phyloP scores from a whole-genome alignment of 2,797 vertebrate species.

The Glossophaga mutica region DNA sequence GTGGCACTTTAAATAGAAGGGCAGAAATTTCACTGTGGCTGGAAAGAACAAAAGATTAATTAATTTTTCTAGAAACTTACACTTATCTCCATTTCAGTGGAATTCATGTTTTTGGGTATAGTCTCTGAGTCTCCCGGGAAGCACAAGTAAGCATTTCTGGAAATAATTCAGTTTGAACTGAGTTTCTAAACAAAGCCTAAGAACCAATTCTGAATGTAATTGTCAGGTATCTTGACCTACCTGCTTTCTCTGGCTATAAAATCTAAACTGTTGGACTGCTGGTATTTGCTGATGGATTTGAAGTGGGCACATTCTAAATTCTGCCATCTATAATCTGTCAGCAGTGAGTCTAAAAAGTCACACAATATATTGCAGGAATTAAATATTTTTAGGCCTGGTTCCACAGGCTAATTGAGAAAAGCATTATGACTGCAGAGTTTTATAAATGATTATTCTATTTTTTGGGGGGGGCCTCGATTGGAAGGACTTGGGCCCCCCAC shows the following conservation, averaged over 20 bases:
- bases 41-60: slow-evolving; percentile 67
- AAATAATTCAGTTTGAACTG: slow-evolving; percentile 27
- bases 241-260: slow-evolving; percentile 28
- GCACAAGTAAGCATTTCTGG: slow-evolving; percentile 5
- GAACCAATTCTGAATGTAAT: slow-evolving; percentile 28
- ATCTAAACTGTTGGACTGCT: not conserved
- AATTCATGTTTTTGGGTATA: not conserved
- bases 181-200: slow-evolving; percentile 11
- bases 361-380: not conserved
- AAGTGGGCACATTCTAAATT: not conserved
- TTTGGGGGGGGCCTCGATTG: no score
- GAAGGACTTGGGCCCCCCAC: no score
- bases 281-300: not conserved
- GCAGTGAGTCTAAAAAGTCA: not conserved
- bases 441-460: slow-evolving; percentile 19
- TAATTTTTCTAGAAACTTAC: slow-evolving; percentile 38
- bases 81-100: not conserved
- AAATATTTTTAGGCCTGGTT: slow-evolving; percentile 4
- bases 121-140: not conserved
- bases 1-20: slow-evolving; percentile 76
- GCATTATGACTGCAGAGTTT: not conserved
- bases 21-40: slow-evolving; percentile 79
- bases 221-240: not conserved
- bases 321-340: not conserved
- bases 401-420: slow-evolving; percentile 1